Base-by-base conservation (phyloP, 2,113 vertebrate genomes). In the Stomatorhinus ivindoensis region DNA sequence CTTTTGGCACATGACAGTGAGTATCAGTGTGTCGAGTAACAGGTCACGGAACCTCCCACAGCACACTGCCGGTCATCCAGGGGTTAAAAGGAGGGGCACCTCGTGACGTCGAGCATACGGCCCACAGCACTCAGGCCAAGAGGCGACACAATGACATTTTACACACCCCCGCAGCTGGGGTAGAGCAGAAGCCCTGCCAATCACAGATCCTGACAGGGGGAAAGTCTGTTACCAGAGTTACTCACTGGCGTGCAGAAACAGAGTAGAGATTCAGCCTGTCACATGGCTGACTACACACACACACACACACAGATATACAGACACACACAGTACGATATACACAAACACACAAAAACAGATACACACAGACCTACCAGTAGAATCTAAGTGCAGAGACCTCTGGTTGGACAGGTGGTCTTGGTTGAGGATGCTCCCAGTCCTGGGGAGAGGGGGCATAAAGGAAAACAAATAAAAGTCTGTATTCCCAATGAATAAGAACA, bases 391-490 rank as follows among this genome's bases (percentile, higher is more conserved):
- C 47, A 87, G 93, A 55, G 93, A 92, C 97, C 97, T 99, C 96
- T 98, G 98, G 95, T 99, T 97, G 48, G 98, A 96, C 92, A 98
- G 97, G 93, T 97, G 97, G 95, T 99, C 98, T 97, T 97, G 97
- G 93, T 94, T 97, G 95, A 98, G 97, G 96, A 98, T 97, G 96
- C 97, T 98, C 96, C 96, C 97, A 92, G 97, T 97, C 96, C 98
- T 99, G 27, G 73, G 69, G 10, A 4, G 19, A 35, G 35, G 35
- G 35, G 35, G 17, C 35, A 76, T 31, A 53, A 53, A 51, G 35
- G 3, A 17, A 27, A 86, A 65, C 21, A n/a, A 61, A 61, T 9
- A n/a, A n/a, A 61, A 65, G 24, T 10, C n/a, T 76, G 39, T 35
- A 76, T 17, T 10, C 31, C 4, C 69, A 39, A 39, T 17, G 13